Evolutionary conservation across 2,113 vertebrate genomes (phyloP).

Genomic region (Vicugna pacos): DNA sequence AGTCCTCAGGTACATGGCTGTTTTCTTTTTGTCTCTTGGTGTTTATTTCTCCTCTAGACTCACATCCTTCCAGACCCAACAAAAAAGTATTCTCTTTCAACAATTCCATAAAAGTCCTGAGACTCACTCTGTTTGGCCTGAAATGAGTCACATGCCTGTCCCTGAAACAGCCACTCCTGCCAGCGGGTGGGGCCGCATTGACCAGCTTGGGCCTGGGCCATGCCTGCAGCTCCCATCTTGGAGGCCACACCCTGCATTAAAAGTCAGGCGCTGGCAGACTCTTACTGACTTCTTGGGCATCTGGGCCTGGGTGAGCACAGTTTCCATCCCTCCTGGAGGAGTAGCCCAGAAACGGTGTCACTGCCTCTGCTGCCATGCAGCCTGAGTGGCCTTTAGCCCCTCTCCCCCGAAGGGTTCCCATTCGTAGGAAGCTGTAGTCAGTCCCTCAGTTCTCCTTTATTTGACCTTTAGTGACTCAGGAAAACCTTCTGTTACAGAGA

Average conservation of each 20-base stretch:
- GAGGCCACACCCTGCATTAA: accelerated
- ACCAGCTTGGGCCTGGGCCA: not conserved
- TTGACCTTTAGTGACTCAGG: not conserved
- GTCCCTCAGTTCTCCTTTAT: not conserved
- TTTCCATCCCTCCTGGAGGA: not conserved
- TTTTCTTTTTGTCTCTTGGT: not conserved
- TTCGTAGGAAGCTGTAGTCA: not conserved
- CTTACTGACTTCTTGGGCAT: not conserved
- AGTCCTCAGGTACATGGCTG: not conserved
- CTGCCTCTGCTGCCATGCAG: not conserved
- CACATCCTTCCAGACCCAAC: not conserved
- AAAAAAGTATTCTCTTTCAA: not conserved
- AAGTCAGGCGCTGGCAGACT: not conserved
- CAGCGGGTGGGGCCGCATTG: not conserved
- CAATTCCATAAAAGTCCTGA: not conserved
- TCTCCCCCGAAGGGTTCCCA: not conserved
- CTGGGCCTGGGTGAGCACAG: not conserved
- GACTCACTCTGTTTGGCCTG: not conserved
- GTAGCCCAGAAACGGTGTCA: accelerated
- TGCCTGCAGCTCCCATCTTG: not conserved
- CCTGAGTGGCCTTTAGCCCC: not conserved
- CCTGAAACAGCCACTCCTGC: not conserved
- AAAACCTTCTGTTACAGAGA: not conserved
- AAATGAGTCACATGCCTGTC: not conserved
- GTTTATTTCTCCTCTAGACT: not conserved